Evolutionary conservation across 2,113 vertebrate species (phyloP), one percentile per base, ranked within the genome.

Genomic region (Solea solea): DNA sequence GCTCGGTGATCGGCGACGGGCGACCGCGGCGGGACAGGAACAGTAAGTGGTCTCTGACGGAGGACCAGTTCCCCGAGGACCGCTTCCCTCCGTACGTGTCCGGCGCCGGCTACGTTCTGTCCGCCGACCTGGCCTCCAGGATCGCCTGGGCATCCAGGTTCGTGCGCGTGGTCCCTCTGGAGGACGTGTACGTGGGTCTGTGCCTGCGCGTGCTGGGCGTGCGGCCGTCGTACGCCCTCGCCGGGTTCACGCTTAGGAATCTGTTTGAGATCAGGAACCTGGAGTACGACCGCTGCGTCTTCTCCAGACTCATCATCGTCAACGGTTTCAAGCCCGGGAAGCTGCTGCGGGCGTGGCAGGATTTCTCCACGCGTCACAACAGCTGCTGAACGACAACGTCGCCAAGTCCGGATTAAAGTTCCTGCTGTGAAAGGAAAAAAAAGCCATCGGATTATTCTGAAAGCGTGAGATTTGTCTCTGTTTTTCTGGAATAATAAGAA

Each of bases 181-280:
- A 97, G 64, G 96, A 96, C 1, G 91, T 92, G 0, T 96, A 95
- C 16, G 72, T 96, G n/a, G 96, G 95, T 0, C 14, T 95, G 62
- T 96, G 95, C 66, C 75, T 96, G 57, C 66, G 62, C 0, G 81
- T 87, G 0, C 16, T 95, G 55, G 88, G 83, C 0, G 1, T 95
- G 9, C 65, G 10, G 46, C 93, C 93, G 0, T 70, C 57, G 15
- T 94, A 90, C n/a, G 0, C 46, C 0, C 49, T 86, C 45, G 86
- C 63, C 4, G 15, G 45, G 1, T 3, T 78, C 4, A 63, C 80
- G 15, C 72, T 91, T 0, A 54, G 58, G 45, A 93, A 89, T 0
- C 6, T 86, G 45, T 96, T 96, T 70, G 15, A 64, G 42, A 60
- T 95, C 15, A 0, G 4, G 3, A 49, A 25, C 0, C 0, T 94